A percentile compares a stretch with the other conserved stretches of the same genome.
These are phyloP conservation scores for Agrochola litura DNA, from an alignment of 2,888 invertebrate genomes.

Conservation along the genomic window DNA sequence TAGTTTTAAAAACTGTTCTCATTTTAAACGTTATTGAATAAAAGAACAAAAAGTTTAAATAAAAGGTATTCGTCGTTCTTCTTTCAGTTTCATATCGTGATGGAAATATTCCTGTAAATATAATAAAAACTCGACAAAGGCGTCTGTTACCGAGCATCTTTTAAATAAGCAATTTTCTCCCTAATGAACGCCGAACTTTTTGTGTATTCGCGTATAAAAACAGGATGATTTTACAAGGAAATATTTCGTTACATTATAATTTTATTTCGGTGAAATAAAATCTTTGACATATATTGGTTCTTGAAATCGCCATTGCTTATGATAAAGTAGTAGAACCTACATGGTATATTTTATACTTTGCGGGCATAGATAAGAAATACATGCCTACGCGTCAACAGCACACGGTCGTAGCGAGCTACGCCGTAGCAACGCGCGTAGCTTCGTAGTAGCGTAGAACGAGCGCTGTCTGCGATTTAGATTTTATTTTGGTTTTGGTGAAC, in stretches of 20 bases:
- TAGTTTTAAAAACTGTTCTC: neutral
- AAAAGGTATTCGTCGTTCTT: conserved; percentile 7
- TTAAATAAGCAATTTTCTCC: conserved; percentile 61
- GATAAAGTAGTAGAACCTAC: neutral
- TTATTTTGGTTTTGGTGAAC: neutral
- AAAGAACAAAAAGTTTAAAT: neutral
- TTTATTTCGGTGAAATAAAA: conserved; percentile 5
- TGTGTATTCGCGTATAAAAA: conserved; percentile 45
- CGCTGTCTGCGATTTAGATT: neutral
- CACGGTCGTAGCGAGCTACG: conserved; percentile 19
- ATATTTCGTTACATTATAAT: conserved; percentile 19
- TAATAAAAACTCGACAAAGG: conserved; percentile 56
- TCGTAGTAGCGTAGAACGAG: neutral
- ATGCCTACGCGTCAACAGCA: neutral
- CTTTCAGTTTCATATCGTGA: conserved; percentile 11
- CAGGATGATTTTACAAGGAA: conserved; percentile 8
- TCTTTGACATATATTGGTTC: neutral
- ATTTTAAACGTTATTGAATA: conserved; percentile 3
- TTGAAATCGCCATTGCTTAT: neutral
- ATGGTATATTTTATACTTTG: neutral
- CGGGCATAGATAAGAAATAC: neutral
- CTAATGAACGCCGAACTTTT: conserved; percentile 54
- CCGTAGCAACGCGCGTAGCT: conserved; percentile 19
- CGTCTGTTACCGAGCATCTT: conserved; percentile 47
- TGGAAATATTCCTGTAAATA: conserved; percentile 50